Conservation (phyloP, 2,888 invertebrate genomes). For the Clunio marinus region DNA sequence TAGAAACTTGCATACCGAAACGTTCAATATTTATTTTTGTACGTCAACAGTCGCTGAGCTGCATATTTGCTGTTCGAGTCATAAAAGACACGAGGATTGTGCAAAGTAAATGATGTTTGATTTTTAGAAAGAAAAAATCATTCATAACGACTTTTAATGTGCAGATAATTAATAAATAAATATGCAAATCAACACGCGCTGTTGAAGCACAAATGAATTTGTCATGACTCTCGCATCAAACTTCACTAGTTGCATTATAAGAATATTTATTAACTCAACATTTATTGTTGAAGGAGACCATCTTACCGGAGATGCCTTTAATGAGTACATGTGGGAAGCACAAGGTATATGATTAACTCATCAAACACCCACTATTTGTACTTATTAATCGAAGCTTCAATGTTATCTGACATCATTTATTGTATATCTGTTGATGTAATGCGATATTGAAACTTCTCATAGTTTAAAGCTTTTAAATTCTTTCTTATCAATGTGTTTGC, state of each 20-base stretch:
- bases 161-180: background rate
- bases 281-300: background rate
- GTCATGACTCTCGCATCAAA: background rate
- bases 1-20: too few relatives aligned
- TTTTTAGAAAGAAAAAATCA: background rate
- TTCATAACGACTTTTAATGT: background rate
- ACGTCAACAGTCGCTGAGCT: background rate
- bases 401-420: background rate
- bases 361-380: constrained; percentile 7
- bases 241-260: background rate
- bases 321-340: too few relatives aligned
- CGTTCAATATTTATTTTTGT: too few relatives aligned
- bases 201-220: background rate
- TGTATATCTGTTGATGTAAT: too few relatives aligned
- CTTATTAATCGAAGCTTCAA: background rate
- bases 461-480: too few relatives aligned
- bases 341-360: background rate
- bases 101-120: background rate
- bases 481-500: too few relatives aligned
- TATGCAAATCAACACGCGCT: background rate
- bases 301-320: background rate
- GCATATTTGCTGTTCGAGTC: background rate
- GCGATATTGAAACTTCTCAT: too few relatives aligned
- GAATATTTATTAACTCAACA: background rate
- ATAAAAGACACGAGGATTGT: background rate